Base-by-base conservation (phyloP, 2,797 vertebrate species). In the Fundulus diaphanus region DNA sequence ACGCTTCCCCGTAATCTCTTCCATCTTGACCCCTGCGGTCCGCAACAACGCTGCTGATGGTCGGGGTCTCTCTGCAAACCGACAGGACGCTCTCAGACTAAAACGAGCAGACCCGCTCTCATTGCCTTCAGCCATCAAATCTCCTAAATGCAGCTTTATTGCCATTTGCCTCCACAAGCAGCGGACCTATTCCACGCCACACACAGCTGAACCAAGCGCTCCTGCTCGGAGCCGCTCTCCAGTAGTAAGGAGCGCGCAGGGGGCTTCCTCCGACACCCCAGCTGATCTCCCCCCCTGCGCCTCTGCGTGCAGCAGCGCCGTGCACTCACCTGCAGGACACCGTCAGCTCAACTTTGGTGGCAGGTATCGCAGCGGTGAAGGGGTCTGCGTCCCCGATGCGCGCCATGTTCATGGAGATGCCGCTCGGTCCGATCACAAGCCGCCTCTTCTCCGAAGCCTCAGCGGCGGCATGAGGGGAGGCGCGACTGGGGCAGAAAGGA, bases 271-370 rank as follows among this genome's bases (percentile, higher is more conserved):
- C 63, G 42, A 7, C 35, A 13, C 35, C 29, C 12, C 73, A 24
- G 35, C 42, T 31, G 18, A 16, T 40, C 27, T 56, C 6, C n/a
- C 49, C 46, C 13, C 1, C 15, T 16, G 46, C 46, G 18, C 15
- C 46, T 3, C 3, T 18, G 51, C 8, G 7, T 22, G 54, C 66
- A 51, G 54, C 74, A 46, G 65, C 18, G 35, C 1, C 24, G 54
- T 7, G 3, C 59, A 89, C 96, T 97, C 95, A 98, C 97, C 98
- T 96, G 94, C 98, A 99, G 49, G 97, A 98, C 56, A 99, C 96
- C 18, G 96, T 97, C 79, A 99, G 94, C 91, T 99, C 98, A 95
- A 99, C 98, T 94, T 96, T 97, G 86, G 97, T 99, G 84, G 98
- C 98, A n/a, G 98, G 98, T 87, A 98, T 96, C 89, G 95, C 96